These are phyloP conservation scores for Drosophila grimshawi DNA, from an alignment of 1,140 invertebrate species.

Conservation along the genomic window DNA sequence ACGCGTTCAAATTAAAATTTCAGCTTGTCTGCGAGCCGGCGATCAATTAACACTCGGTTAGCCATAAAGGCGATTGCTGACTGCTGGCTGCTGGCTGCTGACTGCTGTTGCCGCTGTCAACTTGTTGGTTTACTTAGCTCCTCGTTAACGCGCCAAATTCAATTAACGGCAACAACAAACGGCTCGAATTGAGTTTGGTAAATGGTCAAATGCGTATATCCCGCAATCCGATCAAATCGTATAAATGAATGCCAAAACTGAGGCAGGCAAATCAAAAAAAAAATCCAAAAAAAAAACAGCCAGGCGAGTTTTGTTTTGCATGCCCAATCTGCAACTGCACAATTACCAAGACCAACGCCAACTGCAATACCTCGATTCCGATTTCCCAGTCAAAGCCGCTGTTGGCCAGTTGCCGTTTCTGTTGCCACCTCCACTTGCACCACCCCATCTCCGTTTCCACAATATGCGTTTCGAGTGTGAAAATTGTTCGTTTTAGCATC, in stretches of 20 bases:
- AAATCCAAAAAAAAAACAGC: slow-evolving; percentile 17
- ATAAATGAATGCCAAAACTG: slow-evolving; percentile 69
- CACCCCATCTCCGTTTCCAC: not conserved
- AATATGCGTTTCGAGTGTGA: slow-evolving; percentile 46
- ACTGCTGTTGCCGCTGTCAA: slow-evolving; percentile 46
- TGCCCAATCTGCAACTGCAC: slow-evolving; percentile 9
- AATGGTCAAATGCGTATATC: slow-evolving; percentile 49
- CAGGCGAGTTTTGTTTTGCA: slow-evolving; percentile 14
- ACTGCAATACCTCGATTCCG: not conserved
- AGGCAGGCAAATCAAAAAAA: slow-evolving; percentile 33
- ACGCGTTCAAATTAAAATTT: slow-evolving; percentile 53
- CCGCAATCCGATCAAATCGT: slow-evolving; percentile 27
- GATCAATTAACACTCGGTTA: slow-evolving; percentile 63
- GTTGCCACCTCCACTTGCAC: not conserved
- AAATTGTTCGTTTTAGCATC: slow-evolving; percentile 65
- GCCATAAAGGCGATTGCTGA: slow-evolving; percentile 16
- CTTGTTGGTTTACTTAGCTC: slow-evolving; percentile 63
- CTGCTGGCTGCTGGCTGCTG: not conserved
- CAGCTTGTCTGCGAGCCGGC: slow-evolving; percentile 38
- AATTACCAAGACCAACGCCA: not conserved
- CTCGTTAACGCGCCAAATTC: slow-evolving; percentile 78
- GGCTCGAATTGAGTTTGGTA: slow-evolving; percentile 58
- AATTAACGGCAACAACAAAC: slow-evolving; percentile 61
- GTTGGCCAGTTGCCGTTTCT: slow-evolving; percentile 2
- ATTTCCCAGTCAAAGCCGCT: not conserved